These are phyloP conservation scores for Syngnathus acus DNA, from an alignment of 2,797 vertebrate species.

Conservation along the genomic window DNA sequence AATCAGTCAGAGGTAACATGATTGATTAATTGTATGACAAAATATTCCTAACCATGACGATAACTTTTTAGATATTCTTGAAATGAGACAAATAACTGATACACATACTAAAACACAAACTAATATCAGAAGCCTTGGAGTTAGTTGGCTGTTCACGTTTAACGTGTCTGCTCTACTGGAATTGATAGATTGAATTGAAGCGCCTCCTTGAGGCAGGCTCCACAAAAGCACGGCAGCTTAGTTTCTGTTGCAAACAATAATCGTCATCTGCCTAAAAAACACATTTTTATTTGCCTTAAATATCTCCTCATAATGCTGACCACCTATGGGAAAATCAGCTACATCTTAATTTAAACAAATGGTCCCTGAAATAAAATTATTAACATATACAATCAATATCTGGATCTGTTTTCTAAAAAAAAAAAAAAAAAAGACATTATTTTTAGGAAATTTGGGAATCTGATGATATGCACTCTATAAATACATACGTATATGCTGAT, in stretches of 20 bases:
- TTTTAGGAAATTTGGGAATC: too few relatives aligned
- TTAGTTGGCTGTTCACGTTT: not conserved
- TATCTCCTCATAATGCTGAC: too few relatives aligned
- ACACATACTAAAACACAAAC: not conserved
- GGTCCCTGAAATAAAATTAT: too few relatives aligned
- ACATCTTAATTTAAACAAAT: too few relatives aligned
- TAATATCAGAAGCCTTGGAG: not conserved
- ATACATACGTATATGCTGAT: too few relatives aligned
- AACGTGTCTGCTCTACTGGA: not conserved
- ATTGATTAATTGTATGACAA: not conserved
- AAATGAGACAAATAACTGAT: not conserved
- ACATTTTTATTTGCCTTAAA: too few relatives aligned
- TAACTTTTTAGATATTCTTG: not conserved
- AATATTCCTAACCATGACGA: not conserved
- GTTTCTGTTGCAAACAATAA: not conserved
- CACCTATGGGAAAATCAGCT: too few relatives aligned
- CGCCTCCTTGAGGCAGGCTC: slow-evolving; percentile 33
- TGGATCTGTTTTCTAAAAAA: too few relatives aligned
- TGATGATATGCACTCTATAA: too few relatives aligned
- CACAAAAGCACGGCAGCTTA: not conserved
- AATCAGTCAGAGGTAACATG: slow-evolving; percentile 67
- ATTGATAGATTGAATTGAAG: slow-evolving; percentile 14
- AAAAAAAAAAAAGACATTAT: too few relatives aligned
- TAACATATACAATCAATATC: too few relatives aligned
- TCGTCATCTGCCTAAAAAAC: too few relatives aligned